A percentile compares a stretch with the other conserved stretches of the same genome.
phyloP scores from a whole-genome alignment of 2,797 vertebrate species.

The Sebastes cheni region DNA sequence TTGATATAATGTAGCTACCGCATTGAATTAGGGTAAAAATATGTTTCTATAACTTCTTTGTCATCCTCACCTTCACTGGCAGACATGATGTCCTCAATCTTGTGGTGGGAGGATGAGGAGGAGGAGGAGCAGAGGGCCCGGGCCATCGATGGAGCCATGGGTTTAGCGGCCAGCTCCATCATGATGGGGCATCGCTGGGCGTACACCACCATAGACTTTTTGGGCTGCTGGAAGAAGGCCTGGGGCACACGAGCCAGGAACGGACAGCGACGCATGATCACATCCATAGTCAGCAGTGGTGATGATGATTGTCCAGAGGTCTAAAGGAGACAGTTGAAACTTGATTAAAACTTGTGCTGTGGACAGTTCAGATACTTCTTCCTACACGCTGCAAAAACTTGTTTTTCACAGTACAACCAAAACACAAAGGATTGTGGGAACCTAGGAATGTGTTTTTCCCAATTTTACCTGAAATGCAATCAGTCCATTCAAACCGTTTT shows the following conservation, averaged over 20 bases:
- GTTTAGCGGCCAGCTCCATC: slow-evolving; percentile 91
- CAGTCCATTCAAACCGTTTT: background rate
- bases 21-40: background rate
- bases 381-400: background rate
- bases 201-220: slow-evolving; percentile 89
- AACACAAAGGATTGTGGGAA: background rate
- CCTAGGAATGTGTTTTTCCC: no score
- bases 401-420: background rate
- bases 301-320: slow-evolving; percentile 35
- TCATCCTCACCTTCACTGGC: slow-evolving; percentile 80
- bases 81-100: slow-evolving; percentile 78
- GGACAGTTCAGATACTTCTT: background rate
- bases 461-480: background rate
- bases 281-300: slow-evolving; percentile 84
- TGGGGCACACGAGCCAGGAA: slow-evolving; percentile 93
- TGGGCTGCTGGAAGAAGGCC: slow-evolving; percentile 93
- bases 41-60: background rate
- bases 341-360: background rate
- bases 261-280: slow-evolving; percentile 92
- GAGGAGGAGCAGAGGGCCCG: slow-evolving; percentile 86
- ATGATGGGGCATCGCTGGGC: slow-evolving; percentile 95
- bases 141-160: slow-evolving; percentile 78
- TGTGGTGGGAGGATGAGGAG: slow-evolving; percentile 83
- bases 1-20: background rate
- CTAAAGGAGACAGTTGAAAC: slow-evolving; percentile 19